Base-by-base conservation (phyloP, 2,888 invertebrate genomes). In the Matsumyia berberina region DNA sequence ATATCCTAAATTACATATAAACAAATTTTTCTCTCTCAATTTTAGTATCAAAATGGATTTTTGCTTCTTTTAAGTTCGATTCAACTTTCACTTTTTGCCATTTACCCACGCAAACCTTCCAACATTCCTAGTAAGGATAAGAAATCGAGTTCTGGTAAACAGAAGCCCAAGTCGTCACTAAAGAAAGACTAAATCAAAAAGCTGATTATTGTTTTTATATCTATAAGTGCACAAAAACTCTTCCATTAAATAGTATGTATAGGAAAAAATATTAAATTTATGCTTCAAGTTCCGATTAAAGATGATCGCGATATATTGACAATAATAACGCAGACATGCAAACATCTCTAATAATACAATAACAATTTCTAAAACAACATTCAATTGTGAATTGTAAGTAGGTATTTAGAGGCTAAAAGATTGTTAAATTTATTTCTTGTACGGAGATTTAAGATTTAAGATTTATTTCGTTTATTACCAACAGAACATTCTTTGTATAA, bases 41-140 rank as follows among this genome's bases (percentile, higher is more conserved):
- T 93, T 78, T 91, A 96, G 96, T 90, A 95, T 44, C 96, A 96
- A 93, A 96, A 96, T 90, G 88, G 93, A 0, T 93, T 96, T 17
- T 94, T 94, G 0, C 92, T 95, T 9, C 39, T 90, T 0, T 91
- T 96, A 51, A 94, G 94, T 86, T 88, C 92, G 0, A 89, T 93
- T 31, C 96, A 97, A 89, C 90, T 97, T 64, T 92, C 93, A 0
- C 92, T 96, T 44, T 96, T 96, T 90, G 94, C 92, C 35, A 93
- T 95, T 64, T 96, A 95, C 89, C 96, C 96, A 0, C 92, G 92
- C 19, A 93, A 92, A 79, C 91, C 93, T 0, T 90, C 91, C 46
- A 80, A 87, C 1, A 29, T 44, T 55, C 8, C 31, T 3, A 35
- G n/a, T 0, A 42, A 15, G 12, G 53, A 17, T 31, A 49, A 39